Base-by-base conservation (phyloP, 2,888 invertebrate genomes). In the Nemotelus pantherinus region DNA sequence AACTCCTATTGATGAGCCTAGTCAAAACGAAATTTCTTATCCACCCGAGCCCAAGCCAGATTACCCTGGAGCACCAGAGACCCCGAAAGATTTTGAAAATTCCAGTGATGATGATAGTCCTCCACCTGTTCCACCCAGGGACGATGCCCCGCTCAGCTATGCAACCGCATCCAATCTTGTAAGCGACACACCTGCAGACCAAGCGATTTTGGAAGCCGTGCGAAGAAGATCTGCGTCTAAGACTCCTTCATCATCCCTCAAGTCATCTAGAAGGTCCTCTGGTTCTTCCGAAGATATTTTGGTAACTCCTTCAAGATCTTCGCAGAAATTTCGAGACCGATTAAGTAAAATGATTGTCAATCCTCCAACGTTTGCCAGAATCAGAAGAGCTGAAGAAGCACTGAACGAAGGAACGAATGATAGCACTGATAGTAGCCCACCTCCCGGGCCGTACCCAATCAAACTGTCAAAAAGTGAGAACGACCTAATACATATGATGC, bases 401-500 rank as follows among this genome's bases (percentile, higher is more conserved):
- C 9, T 70, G 10, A 47, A 41, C n/a, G 47, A 76, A 25, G 43
- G 50, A 9, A 10, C 77, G 6, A 68, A 65, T 45, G 63, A 25
- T 43, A 53, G 50, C 44, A 45, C 53, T n/a, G 76, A 64, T 53
- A 55, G 2, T 2, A 53, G 53, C 5, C 44, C 53, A 10, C 4
- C 25, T 2, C 3, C 2, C 5, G 39, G 3, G 41, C 63, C 74
- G 1, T 39, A 7, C n/a, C 64, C 57, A 39, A 78, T 85, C 0
- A 84, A 85, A 78, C 83, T 83, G 77, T 84, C 85, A 43, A 85
- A 84, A 82, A 86, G 85, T 78, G 86, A 86, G 82, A 81, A 82
- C 70, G 86, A 86, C 82, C 79, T 85, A 10, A 82, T 81, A 10
- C 77, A 82, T 48, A 76, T 85, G 64, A 78, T 83, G 67, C 25